Conservation (phyloP, 23 tunicate genomes). For the Pegea sp. region DNA sequence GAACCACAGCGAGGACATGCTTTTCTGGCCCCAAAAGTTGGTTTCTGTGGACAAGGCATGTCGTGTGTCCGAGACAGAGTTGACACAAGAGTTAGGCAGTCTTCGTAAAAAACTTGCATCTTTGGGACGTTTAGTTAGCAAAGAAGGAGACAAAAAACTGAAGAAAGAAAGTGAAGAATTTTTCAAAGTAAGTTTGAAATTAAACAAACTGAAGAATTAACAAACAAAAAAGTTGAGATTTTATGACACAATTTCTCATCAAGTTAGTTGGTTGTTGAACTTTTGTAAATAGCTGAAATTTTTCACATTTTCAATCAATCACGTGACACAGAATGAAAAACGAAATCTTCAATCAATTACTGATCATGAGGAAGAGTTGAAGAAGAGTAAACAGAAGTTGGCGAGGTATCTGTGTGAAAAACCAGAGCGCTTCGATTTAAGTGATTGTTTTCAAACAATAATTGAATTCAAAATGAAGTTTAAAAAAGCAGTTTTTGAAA, state of each 20-base stretch:
- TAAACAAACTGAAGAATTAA: not conserved
- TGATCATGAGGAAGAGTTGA: constrained; percentile 6
- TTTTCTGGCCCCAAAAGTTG: constrained; percentile 40
- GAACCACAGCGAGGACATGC: constrained; percentile 37
- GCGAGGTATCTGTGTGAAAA: constrained; percentile 73
- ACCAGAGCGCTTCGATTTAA: constrained; percentile 27
- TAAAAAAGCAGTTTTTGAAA: constrained; percentile 39
- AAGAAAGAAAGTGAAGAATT: constrained; percentile 26
- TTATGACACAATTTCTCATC: no score
- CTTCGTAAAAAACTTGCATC: constrained; percentile 12
- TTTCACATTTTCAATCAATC: not conserved
- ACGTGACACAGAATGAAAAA: not conserved
- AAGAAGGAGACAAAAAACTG: constrained; percentile 36
- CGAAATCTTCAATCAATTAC: constrained; percentile 2
- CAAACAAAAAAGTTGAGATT: not conserved
- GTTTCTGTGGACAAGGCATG: constrained; percentile 36
- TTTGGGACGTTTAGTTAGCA: constrained; percentile 11
- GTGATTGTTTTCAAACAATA: constrained; percentile 41
- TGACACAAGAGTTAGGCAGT: constrained; percentile 14
- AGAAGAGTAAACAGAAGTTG: constrained; percentile 13
- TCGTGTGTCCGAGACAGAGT: constrained; percentile 42
- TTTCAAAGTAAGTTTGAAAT: constrained; percentile 18
- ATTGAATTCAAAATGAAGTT: constrained; percentile 54
- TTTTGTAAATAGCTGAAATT: not conserved
- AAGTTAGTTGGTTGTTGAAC: not conserved